phyloP scores from a whole-genome alignment of 2,797 vertebrate genomes.

The Semaprochilodus insignis region DNA sequence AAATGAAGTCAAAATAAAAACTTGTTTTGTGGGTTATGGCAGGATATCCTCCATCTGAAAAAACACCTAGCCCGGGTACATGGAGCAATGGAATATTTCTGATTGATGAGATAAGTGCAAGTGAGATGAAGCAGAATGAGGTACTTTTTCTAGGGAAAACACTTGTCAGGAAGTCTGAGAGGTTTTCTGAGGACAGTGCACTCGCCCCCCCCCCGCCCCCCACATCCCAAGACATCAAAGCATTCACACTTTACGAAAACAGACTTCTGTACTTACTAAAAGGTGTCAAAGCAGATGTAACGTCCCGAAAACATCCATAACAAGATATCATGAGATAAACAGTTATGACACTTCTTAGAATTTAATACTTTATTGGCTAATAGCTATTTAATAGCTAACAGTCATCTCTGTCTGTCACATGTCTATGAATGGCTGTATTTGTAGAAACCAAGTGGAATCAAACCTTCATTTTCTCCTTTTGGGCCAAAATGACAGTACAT shows the following conservation, averaged over 20 bases:
- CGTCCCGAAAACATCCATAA: background rate
- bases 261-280: background rate
- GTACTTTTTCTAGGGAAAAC: background rate
- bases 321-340: background rate
- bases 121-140: background rate
- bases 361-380: no score
- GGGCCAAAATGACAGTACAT: no score
- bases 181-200: conserved; percentile 6
- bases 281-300: background rate
- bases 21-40: background rate
- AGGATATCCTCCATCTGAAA: background rate
- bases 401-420: no score
- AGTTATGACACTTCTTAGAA: no score
- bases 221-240: background rate
- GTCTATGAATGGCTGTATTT: no score
- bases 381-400: no score
- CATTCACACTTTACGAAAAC: background rate
- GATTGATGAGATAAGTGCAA: background rate
- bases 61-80: background rate
- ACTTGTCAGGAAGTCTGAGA: background rate
- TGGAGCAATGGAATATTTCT: background rate
- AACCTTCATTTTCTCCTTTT: no score
- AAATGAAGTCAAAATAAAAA: background rate
- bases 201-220: no score
- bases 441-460: no score